Base-by-base conservation (phyloP, 2,888 invertebrate genomes). In the Gymnoscelis rufifasciata region DNA sequence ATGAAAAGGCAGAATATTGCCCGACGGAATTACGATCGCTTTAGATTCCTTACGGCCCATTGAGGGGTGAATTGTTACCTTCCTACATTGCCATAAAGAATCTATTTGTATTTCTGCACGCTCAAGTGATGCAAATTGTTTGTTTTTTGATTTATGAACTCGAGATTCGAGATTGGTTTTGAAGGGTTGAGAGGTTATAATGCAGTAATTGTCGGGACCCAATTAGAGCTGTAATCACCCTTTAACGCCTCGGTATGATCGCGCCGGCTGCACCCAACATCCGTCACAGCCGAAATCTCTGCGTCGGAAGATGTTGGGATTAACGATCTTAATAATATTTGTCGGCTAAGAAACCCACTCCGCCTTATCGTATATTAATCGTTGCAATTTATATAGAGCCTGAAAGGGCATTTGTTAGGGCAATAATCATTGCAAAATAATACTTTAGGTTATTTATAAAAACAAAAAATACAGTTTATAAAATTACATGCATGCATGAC, bases 301-400 rank as follows among this genome's bases (percentile, higher is more conserved):
- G 23, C 41, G 67, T 66, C 70, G 68, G 74, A 72, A 81, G 81
- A 83, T 81, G 80, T 82, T 72, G 78, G 79, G 83, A 84, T 81
- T 83, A 86, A 86, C 84, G 83, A 84, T 83, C 83, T 83, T 78
- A 82, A 87, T 86, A 84, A 87, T 87, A 84, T 86, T 87, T 88
- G 86, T 72, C 80, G 82, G 82, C 79, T 83, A 78, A 75, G 73
- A 74, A 75, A 75, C 77, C 75, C 74, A 74, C 78, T 72, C 77
- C 66, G 69, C 77, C 71, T 81, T 78, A 87, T 72, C 64, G 74
- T 50, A 81, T 78, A 87, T 86, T 86, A 83, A 87, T 88, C 74
- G 80, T 80, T 72, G 74, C 80, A 86, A 86, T 88, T 87, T 87
- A 86, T 88, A 80, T 80, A 68, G 67, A 75, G 80, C 87, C 83